Evolutionary conservation across 2,888 invertebrate genomes (phyloP), one percentile per base, ranked within the genome.

Genomic region (Crioceris asparagi): DNA sequence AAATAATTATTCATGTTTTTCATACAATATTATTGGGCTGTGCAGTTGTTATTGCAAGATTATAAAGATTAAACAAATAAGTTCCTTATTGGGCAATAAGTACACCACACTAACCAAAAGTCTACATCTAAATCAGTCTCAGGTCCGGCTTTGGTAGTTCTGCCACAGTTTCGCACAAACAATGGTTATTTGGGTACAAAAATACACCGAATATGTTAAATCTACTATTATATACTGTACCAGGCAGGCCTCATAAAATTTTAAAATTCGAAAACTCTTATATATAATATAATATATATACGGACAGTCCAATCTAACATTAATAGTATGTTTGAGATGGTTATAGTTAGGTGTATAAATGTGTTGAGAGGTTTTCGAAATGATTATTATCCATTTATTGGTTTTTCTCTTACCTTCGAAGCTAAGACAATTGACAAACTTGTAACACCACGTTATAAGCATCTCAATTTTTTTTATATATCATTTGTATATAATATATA

Each of bases 251-350:
- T 64, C 60, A 61, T 64, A 64, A 64, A 64, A 61, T 62, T 64
- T 64, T 56, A 59, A 64, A 63, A 64, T 62, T 64, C 62, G 62
- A 63, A 65, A 64, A 64, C 61, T 63, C 61, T 64, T 65, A 63
- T 34, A 35, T n/a, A n/a, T n/a, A n/a, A n/a, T n/a, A n/a, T n/a
- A 36, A 40, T 36, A 54, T 36, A 56, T 56, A 57, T 63, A 64
- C 62, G 64, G 65, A 64, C 65, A 65, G 62, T 64, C 60, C 63
- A 60, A 61, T 61, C 62, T 63, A 64, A 60, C 55, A 57, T 57
- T 56, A 58, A 53, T 59, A 57, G 57, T 59, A 57, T 57, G 51
- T 37, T 40, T 43, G 38, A 44, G 51, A 27, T 15, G 27, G 15
- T 11, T 15, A 27, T 27, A 27, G 27, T 15, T 27, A 14, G 12